A percentile compares a stretch with the other conserved stretches of the same genome.
These are phyloP conservation scores for Actinia tenebrosa DNA, from an alignment of 64 coral and sea anemone species.

Conservation along the genomic window DNA sequence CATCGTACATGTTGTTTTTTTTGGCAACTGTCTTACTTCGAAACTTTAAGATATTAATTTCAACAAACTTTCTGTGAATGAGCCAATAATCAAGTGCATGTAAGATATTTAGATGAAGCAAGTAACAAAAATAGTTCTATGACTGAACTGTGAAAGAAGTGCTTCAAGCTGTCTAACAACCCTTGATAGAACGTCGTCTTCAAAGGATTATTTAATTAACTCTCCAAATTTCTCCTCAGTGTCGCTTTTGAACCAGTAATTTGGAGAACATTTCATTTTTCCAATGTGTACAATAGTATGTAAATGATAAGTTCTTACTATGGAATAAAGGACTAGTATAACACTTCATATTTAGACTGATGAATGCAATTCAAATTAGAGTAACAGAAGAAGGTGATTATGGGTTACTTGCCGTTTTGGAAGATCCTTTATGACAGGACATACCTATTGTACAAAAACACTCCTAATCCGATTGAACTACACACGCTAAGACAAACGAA, in stretches of 20 bases:
- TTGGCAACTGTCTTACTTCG: no score
- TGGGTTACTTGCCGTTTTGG: not conserved
- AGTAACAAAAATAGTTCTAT: not conserved
- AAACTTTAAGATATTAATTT: no score
- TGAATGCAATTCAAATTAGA: not conserved
- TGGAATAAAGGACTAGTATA: not conserved
- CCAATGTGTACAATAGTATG: not conserved
- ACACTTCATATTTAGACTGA: not conserved
- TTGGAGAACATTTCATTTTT: not conserved
- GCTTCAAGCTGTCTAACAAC: not conserved
- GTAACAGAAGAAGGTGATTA: constrained; percentile 3
- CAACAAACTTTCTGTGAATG: no score
- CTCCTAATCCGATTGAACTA: not conserved
- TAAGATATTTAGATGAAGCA: not conserved
- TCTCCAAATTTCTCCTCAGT: not conserved
- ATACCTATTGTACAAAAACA: constrained; percentile 6
- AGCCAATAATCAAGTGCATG: not conserved
- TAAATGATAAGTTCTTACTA: not conserved
- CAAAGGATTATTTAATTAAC: constrained; percentile 6
- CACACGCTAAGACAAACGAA: not conserved
- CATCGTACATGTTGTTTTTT: no score
- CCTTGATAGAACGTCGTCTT: constrained; percentile 1
- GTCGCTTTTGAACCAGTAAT: not conserved
- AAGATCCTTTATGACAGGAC: not conserved
- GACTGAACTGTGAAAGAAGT: not conserved